Percentiles rank a stretch among this genome's conserved stretches.
Conservation (phyloP, 2,888 invertebrate genomes). For the Sipunculus nudus region DNA sequence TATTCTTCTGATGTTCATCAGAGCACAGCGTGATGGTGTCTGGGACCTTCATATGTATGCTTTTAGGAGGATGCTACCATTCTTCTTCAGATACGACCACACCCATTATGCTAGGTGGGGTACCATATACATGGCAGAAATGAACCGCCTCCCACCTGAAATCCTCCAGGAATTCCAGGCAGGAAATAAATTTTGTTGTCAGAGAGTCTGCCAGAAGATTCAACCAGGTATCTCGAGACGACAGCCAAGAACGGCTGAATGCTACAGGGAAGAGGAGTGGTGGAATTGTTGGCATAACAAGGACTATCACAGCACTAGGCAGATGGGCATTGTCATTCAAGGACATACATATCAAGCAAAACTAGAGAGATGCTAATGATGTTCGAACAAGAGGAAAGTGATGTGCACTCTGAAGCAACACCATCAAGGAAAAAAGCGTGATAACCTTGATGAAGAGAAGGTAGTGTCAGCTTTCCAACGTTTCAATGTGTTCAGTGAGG, state of each 20-base stretch:
- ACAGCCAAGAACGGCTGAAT: constrained; percentile 20
- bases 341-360: too few species aligned
- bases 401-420: neutral
- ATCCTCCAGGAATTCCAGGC: constrained; percentile 12
- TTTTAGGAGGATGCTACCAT: constrained; percentile 12
- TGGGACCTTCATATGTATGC: constrained; percentile 15
- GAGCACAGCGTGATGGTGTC: constrained; percentile 8
- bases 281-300: constrained; percentile 14
- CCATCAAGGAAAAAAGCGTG: too few species aligned
- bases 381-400: too few species aligned
- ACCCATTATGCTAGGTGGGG: constrained; percentile 13
- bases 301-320: neutral
- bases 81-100: constrained; percentile 13
- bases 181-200: constrained; percentile 26
- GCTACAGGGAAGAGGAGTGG: constrained; percentile 21
- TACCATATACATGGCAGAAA: constrained; percentile 13
- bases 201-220: constrained; percentile 14
- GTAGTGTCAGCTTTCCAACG: too few species aligned
- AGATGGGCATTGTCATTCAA: constrained; percentile 12
- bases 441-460: too few species aligned
- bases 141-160: neutral
- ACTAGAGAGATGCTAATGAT: too few species aligned
- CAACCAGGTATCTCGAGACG: constrained; percentile 24
- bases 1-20: constrained; percentile 11
- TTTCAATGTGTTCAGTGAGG: too few species aligned